These are phyloP conservation scores for Dryadula phaetusa DNA, from an alignment of 2,888 invertebrate species.

Conservation along the genomic window DNA sequence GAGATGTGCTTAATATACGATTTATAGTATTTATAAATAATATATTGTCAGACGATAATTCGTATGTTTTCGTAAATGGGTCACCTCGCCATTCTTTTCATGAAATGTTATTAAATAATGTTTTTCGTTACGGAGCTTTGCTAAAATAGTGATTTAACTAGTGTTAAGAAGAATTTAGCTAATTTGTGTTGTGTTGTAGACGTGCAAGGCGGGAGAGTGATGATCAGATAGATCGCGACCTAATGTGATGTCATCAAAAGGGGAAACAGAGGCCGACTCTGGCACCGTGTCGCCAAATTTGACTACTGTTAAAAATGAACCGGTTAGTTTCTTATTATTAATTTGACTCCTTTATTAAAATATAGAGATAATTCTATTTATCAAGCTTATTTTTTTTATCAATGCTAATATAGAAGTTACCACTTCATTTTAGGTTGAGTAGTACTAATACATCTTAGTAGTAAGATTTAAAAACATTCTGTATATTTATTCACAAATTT, in stretches of 20 bases:
- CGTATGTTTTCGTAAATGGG: constrained; percentile 83
- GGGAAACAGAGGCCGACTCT: constrained; percentile 84
- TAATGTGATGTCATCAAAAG: constrained; percentile 85
- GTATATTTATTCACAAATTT: background rate
- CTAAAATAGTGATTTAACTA: constrained; percentile 45
- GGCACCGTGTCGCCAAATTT: constrained; percentile 82
- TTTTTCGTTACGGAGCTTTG: constrained; percentile 52
- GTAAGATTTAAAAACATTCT: no score
- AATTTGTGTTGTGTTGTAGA: constrained; percentile 62
- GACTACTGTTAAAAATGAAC: constrained; percentile 77
- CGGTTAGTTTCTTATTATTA: constrained; percentile 61
- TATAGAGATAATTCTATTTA: background rate
- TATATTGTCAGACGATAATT: constrained; percentile 77
- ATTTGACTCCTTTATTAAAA: constrained; percentile 1
- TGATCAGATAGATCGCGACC: constrained; percentile 75
- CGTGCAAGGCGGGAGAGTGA: constrained; percentile 79
- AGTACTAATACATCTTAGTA: no score
- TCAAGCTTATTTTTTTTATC: background rate
- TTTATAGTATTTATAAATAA: constrained; percentile 67
- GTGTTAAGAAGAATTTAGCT: constrained; percentile 36
- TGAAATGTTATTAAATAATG: constrained; percentile 69
- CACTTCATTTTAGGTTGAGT: no score
- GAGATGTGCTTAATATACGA: constrained; percentile 56
- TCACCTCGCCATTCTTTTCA: constrained; percentile 82
- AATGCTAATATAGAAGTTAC: no score